Conservation (phyloP, 53 echinoderm and acorn worm species). For the Echinarachnius parma region DNA sequence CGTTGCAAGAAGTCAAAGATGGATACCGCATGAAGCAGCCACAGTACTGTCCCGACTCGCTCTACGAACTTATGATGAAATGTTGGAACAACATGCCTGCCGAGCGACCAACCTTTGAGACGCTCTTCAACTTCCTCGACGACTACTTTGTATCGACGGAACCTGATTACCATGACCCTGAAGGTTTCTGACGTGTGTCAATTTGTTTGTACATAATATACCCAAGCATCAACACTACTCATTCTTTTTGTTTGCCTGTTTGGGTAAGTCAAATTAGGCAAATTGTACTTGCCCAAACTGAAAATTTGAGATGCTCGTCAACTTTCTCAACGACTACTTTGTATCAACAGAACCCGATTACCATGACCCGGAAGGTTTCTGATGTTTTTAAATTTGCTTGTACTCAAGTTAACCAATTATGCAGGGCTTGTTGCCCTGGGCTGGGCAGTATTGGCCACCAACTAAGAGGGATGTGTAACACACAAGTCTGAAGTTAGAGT, state of each 20-base stretch:
- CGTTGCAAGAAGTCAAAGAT: slow-evolving; percentile 66
- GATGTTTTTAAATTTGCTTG: no score
- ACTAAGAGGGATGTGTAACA: no score
- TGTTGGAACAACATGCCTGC: slow-evolving; percentile 72
- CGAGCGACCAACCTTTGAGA: slow-evolving; percentile 94
- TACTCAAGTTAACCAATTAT: no score
- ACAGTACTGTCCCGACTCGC: slow-evolving; percentile 82
- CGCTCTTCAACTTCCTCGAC: slow-evolving; percentile 87
- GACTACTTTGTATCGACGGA: slow-evolving; percentile 94
- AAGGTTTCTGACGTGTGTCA: slow-evolving; percentile 61
- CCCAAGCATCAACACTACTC: slow-evolving; percentile 71
- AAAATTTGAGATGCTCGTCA: slow-evolving; percentile 92
- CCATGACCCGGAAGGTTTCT: slow-evolving; percentile 86
- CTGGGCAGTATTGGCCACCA: no score
- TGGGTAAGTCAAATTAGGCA: slow-evolving; percentile 54
- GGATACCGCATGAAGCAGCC: slow-evolving; percentile 92
- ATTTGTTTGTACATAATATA: no score
- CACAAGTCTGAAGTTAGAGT: no score
- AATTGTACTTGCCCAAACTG: slow-evolving; percentile 58
- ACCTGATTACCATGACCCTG: slow-evolving; percentile 87
- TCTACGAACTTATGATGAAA: slow-evolving; percentile 75
- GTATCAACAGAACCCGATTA: slow-evolving; percentile 88
- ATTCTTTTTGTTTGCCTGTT: slow-evolving; percentile 64
- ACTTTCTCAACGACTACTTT: slow-evolving; percentile 92
- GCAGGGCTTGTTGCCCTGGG: no score